phyloP scores from a whole-genome alignment of 2,113 vertebrate species.

The Vimba vimba region DNA sequence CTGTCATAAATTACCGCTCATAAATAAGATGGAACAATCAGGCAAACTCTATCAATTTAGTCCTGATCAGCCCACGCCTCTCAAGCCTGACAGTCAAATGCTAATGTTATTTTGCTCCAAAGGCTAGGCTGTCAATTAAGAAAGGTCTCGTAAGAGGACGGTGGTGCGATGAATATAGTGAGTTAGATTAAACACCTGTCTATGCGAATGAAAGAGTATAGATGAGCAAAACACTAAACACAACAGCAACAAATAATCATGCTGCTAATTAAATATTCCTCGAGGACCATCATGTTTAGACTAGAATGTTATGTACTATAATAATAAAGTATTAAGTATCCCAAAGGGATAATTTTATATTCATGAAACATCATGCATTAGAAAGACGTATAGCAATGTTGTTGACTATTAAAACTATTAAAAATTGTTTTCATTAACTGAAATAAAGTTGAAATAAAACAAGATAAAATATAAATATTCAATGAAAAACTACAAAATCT shows the following conservation, averaged over 20 bases:
- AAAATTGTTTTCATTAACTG: neutral
- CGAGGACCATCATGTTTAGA: neutral
- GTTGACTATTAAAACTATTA: neutral
- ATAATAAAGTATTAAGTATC: neutral
- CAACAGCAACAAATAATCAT: conserved; percentile 24
- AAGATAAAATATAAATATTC: neutral
- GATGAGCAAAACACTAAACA: conserved; percentile 32
- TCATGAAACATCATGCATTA: neutral
- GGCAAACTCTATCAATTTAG: conserved; percentile 94
- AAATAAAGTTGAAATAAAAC: neutral
- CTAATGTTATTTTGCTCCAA: conserved; percentile 86
- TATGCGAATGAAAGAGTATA: conserved; percentile 56
- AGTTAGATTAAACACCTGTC: conserved; percentile 74
- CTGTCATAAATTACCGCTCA: conserved; percentile 97
- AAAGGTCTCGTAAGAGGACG: conserved; percentile 62
- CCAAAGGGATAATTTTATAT: neutral
- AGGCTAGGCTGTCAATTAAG: conserved; percentile 80
- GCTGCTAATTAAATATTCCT: conserved; percentile 24
- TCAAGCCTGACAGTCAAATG: conserved; percentile 77
- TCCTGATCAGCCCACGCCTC: conserved; percentile 80
- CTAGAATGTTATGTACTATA: conserved; percentile 13
- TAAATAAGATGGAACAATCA: conserved; percentile 99
- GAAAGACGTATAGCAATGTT: neutral
- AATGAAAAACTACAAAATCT: neutral
- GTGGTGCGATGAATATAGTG: conserved; percentile 71